phyloP scores from a whole-genome alignment of 1,140 invertebrate species.

The Caenorhabditis brenneri region DNA sequence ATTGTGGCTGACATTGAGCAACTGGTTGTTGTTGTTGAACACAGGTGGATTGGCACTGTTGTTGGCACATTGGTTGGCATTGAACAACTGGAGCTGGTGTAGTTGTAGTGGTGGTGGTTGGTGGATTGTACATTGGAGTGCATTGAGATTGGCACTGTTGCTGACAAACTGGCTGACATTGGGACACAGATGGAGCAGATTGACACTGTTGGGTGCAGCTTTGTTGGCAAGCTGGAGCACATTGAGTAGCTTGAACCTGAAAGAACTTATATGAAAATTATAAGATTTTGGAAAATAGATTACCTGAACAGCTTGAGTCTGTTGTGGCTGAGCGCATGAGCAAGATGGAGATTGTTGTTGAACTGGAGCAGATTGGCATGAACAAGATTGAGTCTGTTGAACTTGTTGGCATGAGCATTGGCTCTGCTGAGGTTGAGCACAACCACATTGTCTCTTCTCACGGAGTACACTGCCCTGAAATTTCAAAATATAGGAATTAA shows the following conservation, averaged over 20 bases:
- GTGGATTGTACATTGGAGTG: conserved; percentile 18
- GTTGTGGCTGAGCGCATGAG: conserved; percentile 48
- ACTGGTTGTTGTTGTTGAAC: conserved; percentile 12
- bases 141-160: conserved; percentile 46
- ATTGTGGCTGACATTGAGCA: conserved; percentile 25
- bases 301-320: conserved; percentile 48
- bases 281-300: neutral
- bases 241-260: conserved; percentile 45
- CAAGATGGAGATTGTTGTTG: conserved; percentile 38
- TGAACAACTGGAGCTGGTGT: conserved; percentile 6
- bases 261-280: neutral
- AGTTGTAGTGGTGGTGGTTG: conserved; percentile 22
- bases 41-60: conserved; percentile 47
- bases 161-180: conserved; percentile 50
- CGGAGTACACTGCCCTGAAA: conserved; percentile 49
- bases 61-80: conserved; percentile 41
- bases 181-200: neutral
- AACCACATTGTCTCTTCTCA: conserved; percentile 55
- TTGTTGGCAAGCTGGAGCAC: conserved; percentile 47
- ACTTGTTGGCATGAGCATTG: conserved; percentile 45
- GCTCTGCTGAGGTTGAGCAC: conserved; percentile 44
- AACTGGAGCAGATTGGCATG: conserved; percentile 32
- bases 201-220: conserved; percentile 45
- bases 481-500: neutral
- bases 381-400: conserved; percentile 29